These are phyloP conservation scores for Lucilia sericata DNA, from an alignment of 1,140 invertebrate species.

Conservation along the genomic window DNA sequence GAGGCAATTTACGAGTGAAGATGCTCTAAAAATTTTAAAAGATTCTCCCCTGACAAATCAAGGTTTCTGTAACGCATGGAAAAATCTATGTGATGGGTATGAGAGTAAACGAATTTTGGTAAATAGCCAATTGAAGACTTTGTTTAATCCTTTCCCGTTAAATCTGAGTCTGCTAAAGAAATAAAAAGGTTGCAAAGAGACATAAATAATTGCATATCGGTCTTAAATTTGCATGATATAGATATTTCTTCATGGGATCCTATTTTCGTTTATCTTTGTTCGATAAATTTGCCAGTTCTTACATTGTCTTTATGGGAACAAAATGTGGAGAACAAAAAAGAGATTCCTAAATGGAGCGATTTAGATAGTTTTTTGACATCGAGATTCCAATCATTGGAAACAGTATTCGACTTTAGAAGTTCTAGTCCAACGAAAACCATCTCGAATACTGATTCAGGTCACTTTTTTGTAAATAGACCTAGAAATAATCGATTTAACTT, in stretches of 20 bases:
- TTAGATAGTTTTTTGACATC: neutral
- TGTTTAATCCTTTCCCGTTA: neutral
- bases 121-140: neutral
- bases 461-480: neutral
- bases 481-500: too few species aligned
- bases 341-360: neutral
- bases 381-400: neutral
- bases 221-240: neutral
- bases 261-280: neutral
- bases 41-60: too few species aligned
- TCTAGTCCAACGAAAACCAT: too few species aligned
- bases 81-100: neutral
- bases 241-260: neutral
- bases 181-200: constrained; percentile 22
- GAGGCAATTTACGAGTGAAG: neutral
- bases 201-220: neutral
- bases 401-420: neutral
- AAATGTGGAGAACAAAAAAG: neutral
- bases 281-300: neutral
- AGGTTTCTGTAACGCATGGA: neutral
- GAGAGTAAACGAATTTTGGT: constrained; percentile 22
- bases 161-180: neutral
- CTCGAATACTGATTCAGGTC: too few species aligned
- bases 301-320: neutral
- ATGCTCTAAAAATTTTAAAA: too few species aligned